Base-by-base conservation (phyloP, 2,113 vertebrate species). In the Corythoichthys haematopterus region DNA sequence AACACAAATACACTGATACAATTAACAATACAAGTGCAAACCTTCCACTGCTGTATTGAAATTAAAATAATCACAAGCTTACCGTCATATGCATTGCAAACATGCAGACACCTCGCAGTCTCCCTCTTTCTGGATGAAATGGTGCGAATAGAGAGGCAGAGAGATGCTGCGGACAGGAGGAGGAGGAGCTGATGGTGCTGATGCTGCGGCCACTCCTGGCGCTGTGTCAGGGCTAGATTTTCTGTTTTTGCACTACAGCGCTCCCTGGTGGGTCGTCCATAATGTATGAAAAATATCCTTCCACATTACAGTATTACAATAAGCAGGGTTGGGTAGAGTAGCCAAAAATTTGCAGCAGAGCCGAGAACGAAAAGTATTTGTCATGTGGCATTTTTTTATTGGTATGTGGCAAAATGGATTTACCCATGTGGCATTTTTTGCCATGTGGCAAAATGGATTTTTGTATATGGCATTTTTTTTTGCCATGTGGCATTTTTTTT, bases 161-260 rank as follows among this genome's bases (percentile, higher is more conserved):
- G 55, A 67, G 71, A 65, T 76, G 80, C 74, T 82, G 83, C 79
- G 66, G 85, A 84, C 73, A 72, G 78, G 61, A 80, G 72, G 66
- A 71, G 66, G 71, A 67, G 70, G 70, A 70, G 66, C 50, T 58
- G 69, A 70, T 35, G 88, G 80, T 89, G 84, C 86, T 89, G 88
- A 88, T 88, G 88, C 82, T 88, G 88, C 87, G 83, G 79, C 78
- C 81, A 83, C 82, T 85, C 74, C 81, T 82, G 85, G 71, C 71
- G 70, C 53, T 46, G 11, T 57, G 12, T 70, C 35, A 60, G 40
- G 5, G 10, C 37, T 3, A 10, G 59, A 52, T 35, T n/a, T 50
- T 46, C 14, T 58, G 1, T 55, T 28, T 33, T 36, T 47, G 59
- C 72, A 63, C 73, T 1, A 55, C 20, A 3, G 78, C 74, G 81